Evolutionary conservation across 2,888 invertebrate genomes (phyloP), one percentile per base, ranked within the genome.

Genomic region (Pasiphila rectangulata): DNA sequence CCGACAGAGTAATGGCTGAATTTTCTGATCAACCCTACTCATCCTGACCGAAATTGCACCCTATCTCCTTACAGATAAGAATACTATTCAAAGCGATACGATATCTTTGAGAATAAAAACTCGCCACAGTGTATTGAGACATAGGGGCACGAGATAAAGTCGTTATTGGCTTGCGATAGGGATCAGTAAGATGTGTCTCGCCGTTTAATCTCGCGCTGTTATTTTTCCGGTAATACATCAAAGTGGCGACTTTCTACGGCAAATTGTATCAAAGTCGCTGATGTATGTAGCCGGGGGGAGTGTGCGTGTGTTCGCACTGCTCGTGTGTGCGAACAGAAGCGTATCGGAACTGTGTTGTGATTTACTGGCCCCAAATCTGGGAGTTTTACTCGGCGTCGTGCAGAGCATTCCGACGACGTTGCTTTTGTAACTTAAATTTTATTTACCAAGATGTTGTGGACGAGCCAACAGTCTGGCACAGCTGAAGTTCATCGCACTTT

Each of bases 201-300:
- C 61, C 73, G 69, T 76, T 80, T 79, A 80, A 78, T 80, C 75
- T 69, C 68, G 67, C 50, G 54, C 70, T 75, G 76, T 82, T 81
- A 81, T 81, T 80, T 80, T 82, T 79, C 81, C 81, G 79, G 80
- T 66, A 62, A 79, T 81, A 82, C 77, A 81, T 81, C 81, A 81
- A 78, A 79, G 71, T 68, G 74, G 73, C 72, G 71, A 78, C 69
- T 76, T 70, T 72, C 71, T 65, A 68, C 75, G 76, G 75, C 79
- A 81, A 82, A 82, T 82, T 80, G 77, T 82, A 82, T 82, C 79
- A 79, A 79, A 79, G 61, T 75, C 70, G 67, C 67, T 78, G 77
- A 79, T 78, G 72, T 79, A 77, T 75, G 76, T 61, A 58, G 55
- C 48, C 7, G 34, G 32, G 6, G 34, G 13, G 19, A 16, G 52